A percentile compares a stretch with the other conserved stretches of the same genome.
Evolutionary conservation across 2,797 vertebrate species (phyloP).

Genomic region (Prionace glauca): DNA sequence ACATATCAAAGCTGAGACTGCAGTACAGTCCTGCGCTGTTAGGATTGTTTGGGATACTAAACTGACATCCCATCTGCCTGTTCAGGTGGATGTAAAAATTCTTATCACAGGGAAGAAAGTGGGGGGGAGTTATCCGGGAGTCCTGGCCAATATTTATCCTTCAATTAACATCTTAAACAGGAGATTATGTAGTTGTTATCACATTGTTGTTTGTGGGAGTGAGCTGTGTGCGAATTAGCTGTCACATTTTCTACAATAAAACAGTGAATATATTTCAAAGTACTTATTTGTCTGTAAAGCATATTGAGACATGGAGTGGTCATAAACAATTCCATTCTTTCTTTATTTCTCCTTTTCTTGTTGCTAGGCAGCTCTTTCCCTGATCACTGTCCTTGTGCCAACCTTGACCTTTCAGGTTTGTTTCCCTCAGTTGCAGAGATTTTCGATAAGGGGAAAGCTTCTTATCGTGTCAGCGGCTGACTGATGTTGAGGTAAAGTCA

Average conservation of each 20-base stretch:
- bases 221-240: not conserved
- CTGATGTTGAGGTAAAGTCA: not conserved
- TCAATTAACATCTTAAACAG: not conserved
- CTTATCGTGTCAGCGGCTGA: not conserved
- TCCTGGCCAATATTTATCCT: not conserved
- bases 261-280: too few species aligned
- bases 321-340: not conserved
- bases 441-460: not conserved
- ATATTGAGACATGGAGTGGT: not conserved
- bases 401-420: not conserved
- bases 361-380: constrained; percentile 23
- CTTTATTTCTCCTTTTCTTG: not conserved
- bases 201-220: not conserved
- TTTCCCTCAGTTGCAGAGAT: not conserved
- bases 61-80: too few species aligned
- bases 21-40: not conserved
- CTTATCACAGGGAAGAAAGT: not conserved
- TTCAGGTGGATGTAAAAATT: not conserved
- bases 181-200: not conserved
- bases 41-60: too few species aligned
- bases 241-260: not conserved
- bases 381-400: not conserved
- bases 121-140: too few species aligned
- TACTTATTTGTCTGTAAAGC: too few species aligned
- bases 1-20: not conserved